phyloP scores from a whole-genome alignment of 2,113 vertebrate species.

The Dendrocopos noguchii region DNA sequence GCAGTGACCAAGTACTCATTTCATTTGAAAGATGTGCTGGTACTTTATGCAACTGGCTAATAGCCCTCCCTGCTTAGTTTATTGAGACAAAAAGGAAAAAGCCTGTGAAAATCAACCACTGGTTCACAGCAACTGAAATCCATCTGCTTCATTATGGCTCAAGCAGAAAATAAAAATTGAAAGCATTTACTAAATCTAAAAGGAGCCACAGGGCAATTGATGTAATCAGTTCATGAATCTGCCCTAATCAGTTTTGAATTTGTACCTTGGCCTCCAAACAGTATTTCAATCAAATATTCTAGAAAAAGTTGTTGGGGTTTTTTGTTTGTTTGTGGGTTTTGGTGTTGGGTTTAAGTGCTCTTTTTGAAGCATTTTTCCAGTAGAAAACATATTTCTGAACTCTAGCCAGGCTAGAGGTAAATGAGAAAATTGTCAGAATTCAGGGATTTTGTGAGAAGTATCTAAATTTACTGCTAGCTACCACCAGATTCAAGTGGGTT shows the following conservation, averaged over 20 bases:
- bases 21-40: neutral
- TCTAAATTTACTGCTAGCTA: neutral
- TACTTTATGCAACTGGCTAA: neutral
- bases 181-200: conserved; percentile 5
- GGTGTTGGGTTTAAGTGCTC: neutral
- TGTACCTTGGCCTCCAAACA: neutral
- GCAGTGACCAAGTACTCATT: neutral
- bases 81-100: neutral
- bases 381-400: neutral
- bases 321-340: no score
- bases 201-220: neutral
- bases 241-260: conserved; percentile 9
- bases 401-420: neutral
- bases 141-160: conserved; percentile 7
- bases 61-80: neutral
- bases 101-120: neutral
- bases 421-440: neutral
- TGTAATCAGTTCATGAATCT: conserved; percentile 30
- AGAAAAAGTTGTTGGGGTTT: neutral
- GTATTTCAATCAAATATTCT: neutral
- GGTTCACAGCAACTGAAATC: neutral
- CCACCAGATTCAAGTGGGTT: neutral
- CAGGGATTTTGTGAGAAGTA: neutral
- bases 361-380: neutral
- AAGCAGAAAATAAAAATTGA: neutral